Evolutionary conservation across 1,140 invertebrate genomes (phyloP).

Genomic region (Drosophila busckii): DNA sequence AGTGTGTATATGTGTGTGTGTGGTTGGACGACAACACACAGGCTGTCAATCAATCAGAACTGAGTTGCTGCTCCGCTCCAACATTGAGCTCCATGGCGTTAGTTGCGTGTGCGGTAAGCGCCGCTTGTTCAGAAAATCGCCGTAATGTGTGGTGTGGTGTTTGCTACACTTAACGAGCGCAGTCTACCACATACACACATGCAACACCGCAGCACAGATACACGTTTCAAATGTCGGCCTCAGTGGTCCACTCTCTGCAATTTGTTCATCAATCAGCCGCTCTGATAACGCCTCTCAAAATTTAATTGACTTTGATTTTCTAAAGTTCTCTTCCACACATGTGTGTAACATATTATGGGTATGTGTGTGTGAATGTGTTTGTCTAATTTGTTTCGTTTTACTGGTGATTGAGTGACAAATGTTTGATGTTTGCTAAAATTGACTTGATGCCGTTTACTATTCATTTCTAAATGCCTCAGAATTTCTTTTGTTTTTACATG

Average conservation of each 20-base stretch:
- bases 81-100: conserved; percentile 41
- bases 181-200: conserved; percentile 6
- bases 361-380: conserved; percentile 3
- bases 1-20: conserved; percentile 11
- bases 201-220: conserved; percentile 1
- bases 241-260: conserved; percentile 42
- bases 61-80: conserved; percentile 1
- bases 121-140: conserved; percentile 50
- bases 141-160: conserved; percentile 67
- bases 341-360: neutral
- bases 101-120: conserved; percentile 12
- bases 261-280: conserved; percentile 56
- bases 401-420: conserved; percentile 53
- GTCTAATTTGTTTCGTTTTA: conserved; percentile 49
- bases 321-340: conserved; percentile 28
- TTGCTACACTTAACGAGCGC: conserved; percentile 64
- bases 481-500: neutral
- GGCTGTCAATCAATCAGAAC: conserved; percentile 58
- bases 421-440: conserved; percentile 37
- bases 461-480: neutral
- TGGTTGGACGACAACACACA: conserved; percentile 25
- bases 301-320: conserved; percentile 67
- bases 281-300: conserved; percentile 53
- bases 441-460: conserved; percentile 12
- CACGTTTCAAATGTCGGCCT: neutral